Percentiles rank a stretch among this genome's conserved stretches.
These are phyloP conservation scores for Alosa alosa DNA, from an alignment of 2,113 vertebrate genomes.

Conservation along the genomic window DNA sequence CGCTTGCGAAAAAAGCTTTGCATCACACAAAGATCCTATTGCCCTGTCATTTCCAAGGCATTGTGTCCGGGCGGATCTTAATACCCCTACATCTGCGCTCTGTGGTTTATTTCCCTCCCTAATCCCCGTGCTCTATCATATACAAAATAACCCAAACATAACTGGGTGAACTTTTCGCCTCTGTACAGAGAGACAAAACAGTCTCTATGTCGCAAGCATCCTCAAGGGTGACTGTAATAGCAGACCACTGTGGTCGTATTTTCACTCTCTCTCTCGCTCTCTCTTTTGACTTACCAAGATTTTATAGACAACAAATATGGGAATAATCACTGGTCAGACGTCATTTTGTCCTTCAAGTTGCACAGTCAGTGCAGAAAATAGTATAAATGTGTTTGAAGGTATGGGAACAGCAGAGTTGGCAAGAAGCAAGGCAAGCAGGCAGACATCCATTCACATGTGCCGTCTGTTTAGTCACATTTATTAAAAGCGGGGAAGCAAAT, in stretches of 20 bases:
- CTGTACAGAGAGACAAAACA: conserved; percentile 16
- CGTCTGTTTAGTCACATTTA: conserved; percentile 57
- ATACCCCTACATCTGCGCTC: conserved; percentile 4
- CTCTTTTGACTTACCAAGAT: neutral
- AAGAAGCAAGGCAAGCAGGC: conserved; percentile 49
- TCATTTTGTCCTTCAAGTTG: neutral
- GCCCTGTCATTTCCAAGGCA: conserved; percentile 12
- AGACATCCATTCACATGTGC: conserved; percentile 54
- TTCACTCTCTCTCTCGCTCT: neutral
- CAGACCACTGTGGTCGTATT: neutral
- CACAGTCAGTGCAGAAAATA: neutral
- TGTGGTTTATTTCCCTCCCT: conserved; percentile 10
- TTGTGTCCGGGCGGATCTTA: conserved; percentile 13
- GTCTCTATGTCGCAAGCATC: conserved; percentile 12
- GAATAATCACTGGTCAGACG: conserved; percentile 1
- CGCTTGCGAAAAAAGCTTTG: neutral
- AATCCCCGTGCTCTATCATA: conserved; percentile 8
- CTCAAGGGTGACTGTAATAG: neutral
- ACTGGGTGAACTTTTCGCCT: conserved; percentile 15
- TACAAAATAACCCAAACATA: conserved; percentile 18
- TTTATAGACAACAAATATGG: conserved; percentile 9
- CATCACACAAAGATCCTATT: conserved; percentile 21
- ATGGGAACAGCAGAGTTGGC: conserved; percentile 36
- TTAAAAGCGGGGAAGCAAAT: conserved; percentile 63
- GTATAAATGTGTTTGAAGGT: conserved; percentile 16